These are phyloP conservation scores for Crambe crambe DNA, from an alignment of 37 sponge, comb jelly and placozoan species.

Conservation along the genomic window DNA sequence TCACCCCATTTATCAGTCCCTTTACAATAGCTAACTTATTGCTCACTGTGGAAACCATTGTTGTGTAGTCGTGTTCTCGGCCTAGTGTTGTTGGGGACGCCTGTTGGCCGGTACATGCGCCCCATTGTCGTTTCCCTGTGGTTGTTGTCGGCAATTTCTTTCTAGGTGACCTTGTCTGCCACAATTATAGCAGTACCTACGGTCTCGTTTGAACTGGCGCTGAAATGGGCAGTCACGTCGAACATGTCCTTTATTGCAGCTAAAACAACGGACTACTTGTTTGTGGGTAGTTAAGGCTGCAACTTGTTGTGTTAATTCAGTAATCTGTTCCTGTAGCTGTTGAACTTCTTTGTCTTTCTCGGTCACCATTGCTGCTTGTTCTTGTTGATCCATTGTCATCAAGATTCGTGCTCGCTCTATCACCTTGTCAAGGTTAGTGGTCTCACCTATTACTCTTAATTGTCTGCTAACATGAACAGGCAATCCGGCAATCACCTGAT, in stretches of 20 bases:
- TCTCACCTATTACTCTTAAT: slow-evolving; percentile 50
- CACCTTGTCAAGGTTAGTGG: slow-evolving; percentile 3
- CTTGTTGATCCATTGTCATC: slow-evolving; percentile 7
- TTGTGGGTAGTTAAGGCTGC: slow-evolving; percentile 24
- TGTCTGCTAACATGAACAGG: slow-evolving; percentile 46
- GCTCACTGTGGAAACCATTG: slow-evolving; percentile 14
- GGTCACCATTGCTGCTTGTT: slow-evolving; percentile 2
- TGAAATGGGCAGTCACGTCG: slow-evolving; percentile 29
- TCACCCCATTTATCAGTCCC: slow-evolving; percentile 17
- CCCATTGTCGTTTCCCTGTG: slow-evolving; percentile 48
- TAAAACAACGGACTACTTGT: slow-evolving; percentile 6
- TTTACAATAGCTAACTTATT: neutral
- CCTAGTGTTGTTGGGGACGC: slow-evolving; percentile 18
- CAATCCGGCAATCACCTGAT: slow-evolving; percentile 6
- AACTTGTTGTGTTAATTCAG: slow-evolving; percentile 39
- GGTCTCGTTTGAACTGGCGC: neutral
- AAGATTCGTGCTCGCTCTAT: slow-evolving; percentile 29
- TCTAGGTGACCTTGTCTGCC: slow-evolving; percentile 14
- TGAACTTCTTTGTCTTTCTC: neutral
- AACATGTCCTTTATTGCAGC: slow-evolving; percentile 28
- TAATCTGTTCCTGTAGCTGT: slow-evolving; percentile 16
- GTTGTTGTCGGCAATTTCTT: slow-evolving; percentile 8
- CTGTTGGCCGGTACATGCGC: slow-evolving; percentile 23
- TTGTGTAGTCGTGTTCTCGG: slow-evolving; percentile 1
- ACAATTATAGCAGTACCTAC: slow-evolving; percentile 4